Percentiles rank a stretch among this genome's conserved stretches.
These are phyloP conservation scores for Rhipidura dahli DNA, from an alignment of 2,113 vertebrate genomes.

Conservation along the genomic window DNA sequence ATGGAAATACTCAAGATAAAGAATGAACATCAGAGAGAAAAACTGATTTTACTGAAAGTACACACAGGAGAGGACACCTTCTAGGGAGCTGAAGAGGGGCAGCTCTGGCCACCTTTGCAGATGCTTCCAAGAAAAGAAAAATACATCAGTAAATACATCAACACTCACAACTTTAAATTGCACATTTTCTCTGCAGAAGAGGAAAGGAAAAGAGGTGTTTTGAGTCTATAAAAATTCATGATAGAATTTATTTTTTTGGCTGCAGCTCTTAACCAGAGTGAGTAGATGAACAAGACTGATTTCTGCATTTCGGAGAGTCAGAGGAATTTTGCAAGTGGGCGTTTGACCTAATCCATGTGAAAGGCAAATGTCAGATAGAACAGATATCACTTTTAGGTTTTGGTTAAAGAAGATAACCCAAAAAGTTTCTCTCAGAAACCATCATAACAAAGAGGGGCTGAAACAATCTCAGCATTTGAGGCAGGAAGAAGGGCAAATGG, in stretches of 20 bases:
- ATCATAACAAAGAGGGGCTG: not conserved
- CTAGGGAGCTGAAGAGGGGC: not conserved
- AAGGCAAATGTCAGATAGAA: not conserved
- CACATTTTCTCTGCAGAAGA: not conserved
- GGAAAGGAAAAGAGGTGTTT: not conserved
- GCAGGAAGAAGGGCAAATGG: not conserved
- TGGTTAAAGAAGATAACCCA: not conserved
- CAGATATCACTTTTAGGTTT: not conserved
- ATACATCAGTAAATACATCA: not conserved
- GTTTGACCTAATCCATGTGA: not conserved
- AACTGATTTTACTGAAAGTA: not conserved
- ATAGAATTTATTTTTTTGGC: not conserved
- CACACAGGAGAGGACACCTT: not conserved
- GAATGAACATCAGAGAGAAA: not conserved
- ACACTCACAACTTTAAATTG: not conserved
- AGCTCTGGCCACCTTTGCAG: not conserved
- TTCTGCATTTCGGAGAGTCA: not conserved
- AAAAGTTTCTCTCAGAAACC: not conserved
- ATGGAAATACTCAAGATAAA: conserved; percentile 1
- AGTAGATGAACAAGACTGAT: not conserved
- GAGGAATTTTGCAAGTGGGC: not conserved
- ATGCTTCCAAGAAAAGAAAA: not conserved
- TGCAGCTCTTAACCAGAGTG: not conserved
- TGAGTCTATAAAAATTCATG: not conserved
- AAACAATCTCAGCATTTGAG: not conserved